A percentile compares a stretch with the other conserved stretches of the same genome.
Conservation (phyloP, 2,797 vertebrate genomes). For the Sebastes matsubarae region DNA sequence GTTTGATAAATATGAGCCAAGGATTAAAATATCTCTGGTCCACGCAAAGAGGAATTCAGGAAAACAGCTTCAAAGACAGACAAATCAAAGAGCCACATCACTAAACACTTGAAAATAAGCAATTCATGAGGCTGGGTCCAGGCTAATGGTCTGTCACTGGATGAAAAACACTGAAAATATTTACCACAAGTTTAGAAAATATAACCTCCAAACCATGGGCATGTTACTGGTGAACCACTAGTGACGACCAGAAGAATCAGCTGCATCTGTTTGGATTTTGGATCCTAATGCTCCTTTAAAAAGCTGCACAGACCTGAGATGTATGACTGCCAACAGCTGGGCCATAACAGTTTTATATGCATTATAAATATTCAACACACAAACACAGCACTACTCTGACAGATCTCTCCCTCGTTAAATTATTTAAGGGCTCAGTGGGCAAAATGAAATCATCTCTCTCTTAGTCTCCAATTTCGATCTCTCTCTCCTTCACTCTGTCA, state of each 20-base stretch:
- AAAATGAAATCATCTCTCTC: conserved; percentile 67
- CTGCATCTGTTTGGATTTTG: conserved; percentile 28
- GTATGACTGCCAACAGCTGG: conserved; percentile 65
- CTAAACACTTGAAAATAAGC: conserved; percentile 37
- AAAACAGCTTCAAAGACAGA: conserved; percentile 57
- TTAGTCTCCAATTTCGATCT: conserved; percentile 31
- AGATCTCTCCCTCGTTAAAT: conserved; percentile 71
- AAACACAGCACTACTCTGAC: conserved; percentile 68
- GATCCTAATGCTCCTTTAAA: conserved; percentile 8
- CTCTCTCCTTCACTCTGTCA: conserved; percentile 13
- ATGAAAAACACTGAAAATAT: conserved; percentile 27
- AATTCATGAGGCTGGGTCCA: conserved; percentile 12
- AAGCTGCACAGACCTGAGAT: conserved; percentile 38
- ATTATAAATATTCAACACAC: conserved; percentile 76
- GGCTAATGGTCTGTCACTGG: conserved; percentile 7
- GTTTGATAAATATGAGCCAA: conserved; percentile 48
- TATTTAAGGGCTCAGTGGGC: conserved; percentile 68
- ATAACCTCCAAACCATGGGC: background rate
- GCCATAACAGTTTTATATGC: conserved; percentile 72
- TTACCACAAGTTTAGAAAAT: background rate
- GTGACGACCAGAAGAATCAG: background rate
- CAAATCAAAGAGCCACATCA: conserved; percentile 44
- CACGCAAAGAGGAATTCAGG: conserved; percentile 26
- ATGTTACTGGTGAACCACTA: background rate
- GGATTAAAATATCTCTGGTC: conserved; percentile 56